Percentiles rank a stretch among this genome's conserved stretches.
Evolutionary conservation across 2,888 invertebrate genomes (phyloP).

Genomic region (Tetropium fuscum): DNA sequence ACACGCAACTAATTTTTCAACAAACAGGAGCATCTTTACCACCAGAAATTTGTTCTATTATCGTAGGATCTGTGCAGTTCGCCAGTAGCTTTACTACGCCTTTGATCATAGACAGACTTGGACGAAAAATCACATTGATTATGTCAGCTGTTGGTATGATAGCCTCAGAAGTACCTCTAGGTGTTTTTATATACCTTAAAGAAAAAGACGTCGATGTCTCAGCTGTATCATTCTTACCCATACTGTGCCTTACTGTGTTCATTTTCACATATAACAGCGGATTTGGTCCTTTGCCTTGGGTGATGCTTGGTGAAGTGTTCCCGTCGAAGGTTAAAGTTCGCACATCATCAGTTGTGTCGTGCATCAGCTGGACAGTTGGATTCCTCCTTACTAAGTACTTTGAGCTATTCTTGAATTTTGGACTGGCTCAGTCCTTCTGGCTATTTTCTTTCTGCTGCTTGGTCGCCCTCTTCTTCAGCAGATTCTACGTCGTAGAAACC

Average conservation of each 20-base stretch:
- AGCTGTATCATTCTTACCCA: slow-evolving; percentile 75
- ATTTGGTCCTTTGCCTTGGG: slow-evolving; percentile 83
- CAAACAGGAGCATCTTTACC: slow-evolving; percentile 61
- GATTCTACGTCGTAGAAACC: slow-evolving; percentile 34
- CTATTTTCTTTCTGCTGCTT: slow-evolving; percentile 14
- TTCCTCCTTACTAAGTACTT: slow-evolving; percentile 42
- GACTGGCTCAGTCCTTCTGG: slow-evolving; percentile 32
- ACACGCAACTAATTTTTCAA: slow-evolving; percentile 77
- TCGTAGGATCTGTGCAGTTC: slow-evolving; percentile 81
- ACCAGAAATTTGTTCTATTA: slow-evolving; percentile 77
- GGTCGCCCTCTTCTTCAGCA: slow-evolving; percentile 23
- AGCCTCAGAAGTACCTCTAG: slow-evolving; percentile 74
- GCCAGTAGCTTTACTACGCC: slow-evolving; percentile 78
- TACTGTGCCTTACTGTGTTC: slow-evolving; percentile 76
- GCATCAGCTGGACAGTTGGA: slow-evolving; percentile 28
- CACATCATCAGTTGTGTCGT: slow-evolving; percentile 60
- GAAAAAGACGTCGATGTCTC: slow-evolving; percentile 37
- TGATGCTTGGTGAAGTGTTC: slow-evolving; percentile 84
- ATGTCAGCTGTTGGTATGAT: slow-evolving; percentile 75
- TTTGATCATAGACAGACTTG: slow-evolving; percentile 79
- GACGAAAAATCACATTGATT: slow-evolving; percentile 77
- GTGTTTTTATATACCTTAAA: slow-evolving; percentile 71
- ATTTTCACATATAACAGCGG: slow-evolving; percentile 77
- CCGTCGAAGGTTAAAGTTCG: slow-evolving; percentile 80
- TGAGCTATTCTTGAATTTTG: slow-evolving; percentile 32